Percentiles rank a stretch among this genome's conserved stretches.
These are phyloP conservation scores for Microvelia longipes DNA, from an alignment of 1,140 invertebrate genomes.

Conservation along the genomic window DNA sequence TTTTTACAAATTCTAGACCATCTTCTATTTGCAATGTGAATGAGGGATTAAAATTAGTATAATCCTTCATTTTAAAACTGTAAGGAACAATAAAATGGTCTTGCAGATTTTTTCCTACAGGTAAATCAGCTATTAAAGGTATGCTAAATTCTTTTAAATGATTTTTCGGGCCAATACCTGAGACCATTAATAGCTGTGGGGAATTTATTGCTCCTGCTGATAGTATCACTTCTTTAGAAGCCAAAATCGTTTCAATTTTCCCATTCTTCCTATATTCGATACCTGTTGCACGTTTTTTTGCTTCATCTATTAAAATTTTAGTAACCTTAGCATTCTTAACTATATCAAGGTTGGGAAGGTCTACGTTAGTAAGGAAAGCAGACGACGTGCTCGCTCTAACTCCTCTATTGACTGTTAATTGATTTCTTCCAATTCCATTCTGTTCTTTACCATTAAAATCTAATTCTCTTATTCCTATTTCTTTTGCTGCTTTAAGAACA, in stretches of 20 bases:
- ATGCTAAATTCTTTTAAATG: constrained; percentile 49
- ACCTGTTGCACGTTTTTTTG: constrained; percentile 46
- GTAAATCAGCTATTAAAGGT: constrained; percentile 51
- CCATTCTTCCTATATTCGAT: constrained; percentile 44
- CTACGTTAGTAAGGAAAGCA: constrained; percentile 52
- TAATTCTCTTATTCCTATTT: constrained; percentile 59
- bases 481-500: constrained; percentile 64
- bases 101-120: constrained; percentile 75
- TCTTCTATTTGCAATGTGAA: no score
- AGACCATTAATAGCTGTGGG: constrained; percentile 70
- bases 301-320: constrained; percentile 50
- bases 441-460: constrained; percentile 71
- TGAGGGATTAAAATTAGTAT: no score
- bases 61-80: no score
- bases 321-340: constrained; percentile 59
- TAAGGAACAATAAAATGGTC: no score
- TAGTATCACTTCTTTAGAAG: constrained; percentile 49
- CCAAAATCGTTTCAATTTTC: constrained; percentile 37
- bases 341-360: constrained; percentile 58
- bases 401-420: constrained; percentile 75
- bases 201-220: constrained; percentile 49
- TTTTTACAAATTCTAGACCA: no score
- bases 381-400: constrained; percentile 52
- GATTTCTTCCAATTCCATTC: constrained; percentile 66
- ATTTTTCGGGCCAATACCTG: constrained; percentile 60